Evolutionary conservation across 2,113 vertebrate species (phyloP).

Genomic region (Lagopus muta): DNA sequence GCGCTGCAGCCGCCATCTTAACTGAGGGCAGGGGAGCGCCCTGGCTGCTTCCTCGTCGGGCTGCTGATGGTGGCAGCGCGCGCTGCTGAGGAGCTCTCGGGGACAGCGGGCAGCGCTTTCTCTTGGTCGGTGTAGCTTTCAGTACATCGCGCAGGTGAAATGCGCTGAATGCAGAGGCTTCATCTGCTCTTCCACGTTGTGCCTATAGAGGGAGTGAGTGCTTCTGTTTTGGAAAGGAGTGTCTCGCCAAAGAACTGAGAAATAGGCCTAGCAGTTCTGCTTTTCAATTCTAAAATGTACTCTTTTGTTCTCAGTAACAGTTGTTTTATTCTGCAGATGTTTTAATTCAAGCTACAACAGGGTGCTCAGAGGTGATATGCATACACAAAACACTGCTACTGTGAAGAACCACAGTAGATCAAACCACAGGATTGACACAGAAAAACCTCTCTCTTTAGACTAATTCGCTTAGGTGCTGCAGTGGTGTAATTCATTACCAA

Average conservation of each 20-base stretch:
- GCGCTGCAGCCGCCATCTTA: constrained; percentile 8
- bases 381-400: background rate
- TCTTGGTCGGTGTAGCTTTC: accelerated
- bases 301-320: background rate
- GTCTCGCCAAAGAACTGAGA: background rate
- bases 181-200: background rate
- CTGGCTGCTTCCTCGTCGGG: too few species aligned
- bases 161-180: background rate
- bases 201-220: constrained; percentile 17
- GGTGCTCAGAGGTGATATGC: background rate
- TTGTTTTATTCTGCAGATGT: background rate
- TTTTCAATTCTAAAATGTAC: background rate
- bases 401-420: background rate
- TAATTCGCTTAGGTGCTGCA: background rate
- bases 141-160: background rate
- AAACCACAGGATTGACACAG: background rate
- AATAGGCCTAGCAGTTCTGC: background rate
- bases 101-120: accelerated
- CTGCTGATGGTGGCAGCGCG: too few species aligned
- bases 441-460: background rate
- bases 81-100: too few species aligned
- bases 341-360: background rate
- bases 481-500: background rate
- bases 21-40: accelerated
- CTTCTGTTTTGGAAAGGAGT: background rate